These are phyloP conservation scores for Tringa solitaria DNA, from an alignment of 2,113 vertebrate genomes.

Conservation along the genomic window DNA sequence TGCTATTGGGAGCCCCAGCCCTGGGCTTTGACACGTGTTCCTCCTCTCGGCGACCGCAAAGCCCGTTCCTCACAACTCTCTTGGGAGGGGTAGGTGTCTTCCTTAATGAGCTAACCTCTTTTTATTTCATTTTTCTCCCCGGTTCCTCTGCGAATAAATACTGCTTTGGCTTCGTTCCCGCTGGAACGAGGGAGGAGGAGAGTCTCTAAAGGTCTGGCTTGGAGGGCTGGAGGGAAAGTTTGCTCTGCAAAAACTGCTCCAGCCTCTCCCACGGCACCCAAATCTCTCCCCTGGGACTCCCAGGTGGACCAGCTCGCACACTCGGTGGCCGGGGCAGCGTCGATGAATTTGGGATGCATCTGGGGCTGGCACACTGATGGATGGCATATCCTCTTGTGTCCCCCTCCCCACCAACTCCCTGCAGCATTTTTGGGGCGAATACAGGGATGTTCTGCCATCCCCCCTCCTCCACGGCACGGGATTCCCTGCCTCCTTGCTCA, in stretches of 20 bases:
- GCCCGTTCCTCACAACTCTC: background rate
- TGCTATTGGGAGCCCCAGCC: background rate
- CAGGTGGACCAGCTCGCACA: background rate
- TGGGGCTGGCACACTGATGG: background rate
- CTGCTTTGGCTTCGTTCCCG: background rate
- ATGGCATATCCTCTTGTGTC: rapidly evolving
- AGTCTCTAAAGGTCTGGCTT: background rate
- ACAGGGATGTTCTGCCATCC: background rate
- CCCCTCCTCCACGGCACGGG: rapidly evolving
- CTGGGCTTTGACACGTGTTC: background rate
- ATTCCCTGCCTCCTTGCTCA: background rate
- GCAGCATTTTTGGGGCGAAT: background rate
- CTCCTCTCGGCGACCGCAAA: background rate
- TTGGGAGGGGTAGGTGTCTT: background rate
- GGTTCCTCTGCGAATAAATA: background rate
- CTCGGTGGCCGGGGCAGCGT: rapidly evolving
- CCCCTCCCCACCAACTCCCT: no score
- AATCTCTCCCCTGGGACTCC: background rate
- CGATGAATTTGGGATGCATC: background rate
- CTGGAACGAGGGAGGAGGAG: background rate
- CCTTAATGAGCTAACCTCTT: background rate
- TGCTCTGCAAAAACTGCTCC: background rate
- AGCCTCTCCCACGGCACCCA: background rate
- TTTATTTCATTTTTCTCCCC: background rate
- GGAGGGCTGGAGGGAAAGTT: background rate